These are phyloP conservation scores for Thaleichthys pacificus DNA, from an alignment of 2,797 vertebrate genomes.

Conservation along the genomic window DNA sequence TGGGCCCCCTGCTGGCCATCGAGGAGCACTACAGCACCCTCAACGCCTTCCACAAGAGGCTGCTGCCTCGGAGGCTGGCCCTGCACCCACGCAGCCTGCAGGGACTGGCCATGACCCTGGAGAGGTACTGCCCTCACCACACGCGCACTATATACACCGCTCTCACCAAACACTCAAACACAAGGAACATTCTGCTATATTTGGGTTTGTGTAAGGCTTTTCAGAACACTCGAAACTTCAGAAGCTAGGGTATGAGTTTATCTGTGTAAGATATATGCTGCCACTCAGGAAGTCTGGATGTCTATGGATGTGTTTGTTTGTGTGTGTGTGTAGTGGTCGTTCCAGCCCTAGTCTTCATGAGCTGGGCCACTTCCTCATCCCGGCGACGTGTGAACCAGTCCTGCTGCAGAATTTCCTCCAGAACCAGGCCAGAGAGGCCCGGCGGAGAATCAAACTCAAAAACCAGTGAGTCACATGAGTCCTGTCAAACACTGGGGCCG, in stretches of 20 bases:
- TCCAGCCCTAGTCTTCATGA: conserved; percentile 84
- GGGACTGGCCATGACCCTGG: conserved; percentile 85
- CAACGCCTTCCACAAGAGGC: conserved; percentile 77
- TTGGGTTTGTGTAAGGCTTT: too few species aligned
- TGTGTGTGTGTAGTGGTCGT: conserved; percentile 74
- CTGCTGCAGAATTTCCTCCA: conserved; percentile 86
- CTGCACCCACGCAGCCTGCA: conserved; percentile 88
- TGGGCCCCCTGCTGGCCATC: conserved; percentile 80
- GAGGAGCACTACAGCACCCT: conserved; percentile 85
- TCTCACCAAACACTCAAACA: background rate
- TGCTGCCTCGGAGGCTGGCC: conserved; percentile 70
- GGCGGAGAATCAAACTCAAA: conserved; percentile 75
- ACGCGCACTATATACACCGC: too few species aligned
- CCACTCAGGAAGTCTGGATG: too few species aligned
- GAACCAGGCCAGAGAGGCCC: conserved; percentile 83
- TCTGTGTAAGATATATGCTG: background rate
- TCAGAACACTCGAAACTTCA: too few species aligned
- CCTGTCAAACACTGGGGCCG: background rate
- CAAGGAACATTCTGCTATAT: too few species aligned
- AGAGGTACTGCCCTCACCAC: conserved; percentile 72
- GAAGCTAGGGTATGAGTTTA: too few species aligned
- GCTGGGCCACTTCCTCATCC: conserved; percentile 87
- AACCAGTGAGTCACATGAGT: conserved; percentile 79
- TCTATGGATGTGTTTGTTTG: background rate
- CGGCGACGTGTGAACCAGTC: conserved; percentile 77